Conservation (phyloP, 2,888 invertebrate genomes). For the Lochmaea capreae region DNA sequence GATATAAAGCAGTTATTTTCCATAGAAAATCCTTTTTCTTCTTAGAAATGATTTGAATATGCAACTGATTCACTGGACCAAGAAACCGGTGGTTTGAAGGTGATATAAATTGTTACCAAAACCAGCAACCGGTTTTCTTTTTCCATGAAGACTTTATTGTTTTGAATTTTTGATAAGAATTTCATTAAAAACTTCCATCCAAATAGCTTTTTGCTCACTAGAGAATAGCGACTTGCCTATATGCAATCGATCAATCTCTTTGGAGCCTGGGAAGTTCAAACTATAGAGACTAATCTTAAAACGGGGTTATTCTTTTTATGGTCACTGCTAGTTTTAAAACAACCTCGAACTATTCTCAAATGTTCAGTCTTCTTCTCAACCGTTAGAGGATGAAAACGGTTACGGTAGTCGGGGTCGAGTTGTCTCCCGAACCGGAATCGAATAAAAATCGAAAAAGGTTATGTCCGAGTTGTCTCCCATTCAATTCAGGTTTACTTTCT, state of each 20-base stretch:
- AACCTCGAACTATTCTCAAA: constrained; percentile 31
- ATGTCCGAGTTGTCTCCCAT: too few relatives aligned
- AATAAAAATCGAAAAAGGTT: too few relatives aligned
- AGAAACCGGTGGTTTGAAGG: too few relatives aligned
- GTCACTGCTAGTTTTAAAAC: constrained; percentile 28
- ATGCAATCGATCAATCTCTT: constrained; percentile 13
- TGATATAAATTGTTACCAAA: too few relatives aligned
- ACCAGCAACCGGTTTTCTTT: too few relatives aligned
- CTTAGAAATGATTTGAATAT: not conserved
- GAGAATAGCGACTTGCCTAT: constrained; percentile 3
- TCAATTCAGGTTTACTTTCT: too few relatives aligned
- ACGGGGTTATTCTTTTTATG: constrained; percentile 5
- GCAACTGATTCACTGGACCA: not conserved
- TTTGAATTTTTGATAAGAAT: not conserved
- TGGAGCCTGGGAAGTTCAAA: not conserved
- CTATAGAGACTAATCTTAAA: constrained; percentile 13
- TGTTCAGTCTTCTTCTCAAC: constrained; percentile 25
- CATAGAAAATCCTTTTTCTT: not conserved
- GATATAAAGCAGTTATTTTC: not conserved
- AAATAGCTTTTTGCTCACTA: constrained; percentile 3
- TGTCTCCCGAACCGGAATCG: too few relatives aligned
- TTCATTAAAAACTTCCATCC: constrained; percentile 16
- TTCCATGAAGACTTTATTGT: not conserved
- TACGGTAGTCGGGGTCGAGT: too few relatives aligned
- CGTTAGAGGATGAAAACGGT: not conserved